Evolutionary conservation across 1,140 invertebrate genomes (phyloP).

Genomic region (Pogonus chalceus): DNA sequence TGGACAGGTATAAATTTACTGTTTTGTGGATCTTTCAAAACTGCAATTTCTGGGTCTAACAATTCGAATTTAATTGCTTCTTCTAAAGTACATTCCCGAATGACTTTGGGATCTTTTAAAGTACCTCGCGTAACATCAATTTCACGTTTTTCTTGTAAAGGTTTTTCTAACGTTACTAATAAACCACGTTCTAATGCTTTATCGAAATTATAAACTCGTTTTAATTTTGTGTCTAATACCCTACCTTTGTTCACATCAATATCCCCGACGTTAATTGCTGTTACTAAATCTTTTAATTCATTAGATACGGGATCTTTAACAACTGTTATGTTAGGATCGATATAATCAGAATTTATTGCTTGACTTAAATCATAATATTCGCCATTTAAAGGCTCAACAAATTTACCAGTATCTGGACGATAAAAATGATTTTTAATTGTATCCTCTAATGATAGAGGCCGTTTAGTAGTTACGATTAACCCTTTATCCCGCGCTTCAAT

Average conservation of each 20-base stretch:
- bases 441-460: constrained; percentile 64
- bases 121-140: constrained; percentile 11
- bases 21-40: constrained; percentile 67
- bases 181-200: constrained; percentile 62
- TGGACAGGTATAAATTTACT: constrained; percentile 62
- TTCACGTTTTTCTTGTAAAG: constrained; percentile 35
- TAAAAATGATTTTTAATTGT: constrained; percentile 67
- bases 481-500: constrained; percentile 60
- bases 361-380: constrained; percentile 58
- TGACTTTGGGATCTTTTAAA: constrained; percentile 30
- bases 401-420: constrained; percentile 63
- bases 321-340: constrained; percentile 66
- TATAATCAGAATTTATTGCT: constrained; percentile 59
- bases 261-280: constrained; percentile 69
- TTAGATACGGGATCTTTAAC: constrained; percentile 66
- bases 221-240: constrained; percentile 68
- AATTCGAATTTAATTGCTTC: constrained; percentile 69
- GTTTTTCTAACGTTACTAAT: constrained; percentile 60
- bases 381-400: constrained; percentile 63
- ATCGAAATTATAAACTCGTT: constrained; percentile 59
- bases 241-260: constrained; percentile 65
- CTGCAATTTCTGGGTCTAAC: constrained; percentile 62
- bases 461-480: constrained; percentile 61
- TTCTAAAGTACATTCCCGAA: constrained; percentile 61
- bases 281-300: constrained; percentile 57